A percentile compares a stretch with the other conserved stretches of the same genome.
Evolutionary conservation across 2,113 vertebrate genomes (phyloP).

Genomic region (Misgurnus mizolepis): DNA sequence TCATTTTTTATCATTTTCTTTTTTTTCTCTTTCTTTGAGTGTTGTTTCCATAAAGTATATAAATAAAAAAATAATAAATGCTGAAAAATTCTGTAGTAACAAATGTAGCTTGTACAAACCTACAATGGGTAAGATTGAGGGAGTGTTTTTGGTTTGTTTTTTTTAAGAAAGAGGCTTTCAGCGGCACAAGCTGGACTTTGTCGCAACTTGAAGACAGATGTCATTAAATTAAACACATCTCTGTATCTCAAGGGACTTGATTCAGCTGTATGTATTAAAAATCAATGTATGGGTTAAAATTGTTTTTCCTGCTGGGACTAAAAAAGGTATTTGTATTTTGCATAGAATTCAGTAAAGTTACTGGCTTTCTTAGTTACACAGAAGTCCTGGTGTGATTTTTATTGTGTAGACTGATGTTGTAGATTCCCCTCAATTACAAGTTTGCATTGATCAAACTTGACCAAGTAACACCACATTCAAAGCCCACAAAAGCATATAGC

Average conservation of each 20-base stretch:
- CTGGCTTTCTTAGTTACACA: conserved; percentile 97
- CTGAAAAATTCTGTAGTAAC: conserved; percentile 82
- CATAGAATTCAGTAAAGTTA: conserved; percentile 99
- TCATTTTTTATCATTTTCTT: conserved; percentile 86
- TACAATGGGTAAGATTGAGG: conserved; percentile 84
- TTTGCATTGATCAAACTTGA: no score
- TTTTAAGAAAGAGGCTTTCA: conserved; percentile 84
- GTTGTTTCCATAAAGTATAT: conserved; percentile 79
- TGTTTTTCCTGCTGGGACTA: conserved; percentile 88
- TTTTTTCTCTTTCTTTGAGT: conserved; percentile 72
- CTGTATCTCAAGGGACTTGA: conserved; percentile 98
- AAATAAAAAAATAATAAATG: conserved; percentile 77
- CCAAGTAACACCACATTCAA: no score
- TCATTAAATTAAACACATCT: conserved; percentile 95
- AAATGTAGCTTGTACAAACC: conserved; percentile 89
- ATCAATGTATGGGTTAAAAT: conserved; percentile 79
- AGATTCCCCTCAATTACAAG: no score
- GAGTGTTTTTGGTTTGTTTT: conserved; percentile 68
- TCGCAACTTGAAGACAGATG: conserved; percentile 97
- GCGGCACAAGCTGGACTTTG: conserved; percentile 99
- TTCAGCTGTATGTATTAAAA: conserved; percentile 98
- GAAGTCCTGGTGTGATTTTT: conserved; percentile 86
- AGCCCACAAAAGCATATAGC: no score
- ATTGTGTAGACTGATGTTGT: conserved; percentile 67
- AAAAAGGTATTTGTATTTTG: conserved; percentile 99